Conservation (phyloP, 2,797 vertebrate genomes). For the Pangasius djambal region DNA sequence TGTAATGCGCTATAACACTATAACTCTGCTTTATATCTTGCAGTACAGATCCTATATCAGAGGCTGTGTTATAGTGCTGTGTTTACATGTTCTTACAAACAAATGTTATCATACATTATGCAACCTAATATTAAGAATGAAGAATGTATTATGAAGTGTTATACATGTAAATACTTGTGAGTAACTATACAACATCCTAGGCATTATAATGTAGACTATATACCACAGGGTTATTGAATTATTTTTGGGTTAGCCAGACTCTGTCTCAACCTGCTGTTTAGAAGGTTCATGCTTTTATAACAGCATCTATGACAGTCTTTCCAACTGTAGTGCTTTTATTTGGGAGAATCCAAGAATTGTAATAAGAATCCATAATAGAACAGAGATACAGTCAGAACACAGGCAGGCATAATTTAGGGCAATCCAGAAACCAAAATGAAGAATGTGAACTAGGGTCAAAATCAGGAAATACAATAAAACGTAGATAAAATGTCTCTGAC, state of each 20-base stretch:
- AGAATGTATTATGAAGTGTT: neutral
- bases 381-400: no score
- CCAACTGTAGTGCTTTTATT: neutral
- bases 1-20: neutral
- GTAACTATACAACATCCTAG: no score
- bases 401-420: neutral
- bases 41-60: neutral
- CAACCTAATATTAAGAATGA: neutral
- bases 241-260: no score
- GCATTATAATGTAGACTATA: no score
- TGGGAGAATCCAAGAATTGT: neutral
- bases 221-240: no score
- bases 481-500: neutral
- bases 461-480: neutral
- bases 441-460: neutral
- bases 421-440: neutral
- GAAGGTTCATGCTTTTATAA: no score
- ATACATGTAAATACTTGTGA: neutral
- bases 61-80: neutral
- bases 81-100: neutral
- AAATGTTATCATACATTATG: neutral
- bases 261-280: no score
- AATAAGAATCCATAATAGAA: neutral
- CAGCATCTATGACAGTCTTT: no score
- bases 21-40: neutral